These are phyloP conservation scores for Norana najaformis DNA, from an alignment of 2,888 invertebrate genomes.

Conservation along the genomic window DNA sequence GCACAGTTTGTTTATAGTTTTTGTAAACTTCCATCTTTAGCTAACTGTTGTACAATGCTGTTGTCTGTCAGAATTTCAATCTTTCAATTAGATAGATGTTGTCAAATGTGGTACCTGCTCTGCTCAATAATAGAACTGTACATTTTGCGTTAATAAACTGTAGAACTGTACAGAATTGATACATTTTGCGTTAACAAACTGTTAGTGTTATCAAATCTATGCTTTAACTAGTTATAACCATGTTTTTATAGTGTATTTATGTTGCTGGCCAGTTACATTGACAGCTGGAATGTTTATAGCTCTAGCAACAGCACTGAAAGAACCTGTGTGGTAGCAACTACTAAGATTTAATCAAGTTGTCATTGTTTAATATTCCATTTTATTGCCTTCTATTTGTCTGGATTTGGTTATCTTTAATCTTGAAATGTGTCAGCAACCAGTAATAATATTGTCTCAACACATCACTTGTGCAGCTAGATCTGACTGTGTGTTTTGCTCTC, in stretches of 20 bases:
- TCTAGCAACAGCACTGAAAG: too few relatives aligned
- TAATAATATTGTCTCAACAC: background rate
- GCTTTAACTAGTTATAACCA: background rate
- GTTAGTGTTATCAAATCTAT: background rate
- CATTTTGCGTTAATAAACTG: background rate
- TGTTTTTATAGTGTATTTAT: background rate
- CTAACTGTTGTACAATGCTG: constrained; percentile 13
- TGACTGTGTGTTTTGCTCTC: background rate
- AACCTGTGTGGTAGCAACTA: background rate
- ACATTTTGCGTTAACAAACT: background rate
- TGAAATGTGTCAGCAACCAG: background rate
- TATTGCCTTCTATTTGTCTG: background rate
- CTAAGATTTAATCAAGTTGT: background rate
- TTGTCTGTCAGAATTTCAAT: constrained; percentile 5
- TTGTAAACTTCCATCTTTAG: background rate
- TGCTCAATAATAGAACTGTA: constrained; percentile 13
- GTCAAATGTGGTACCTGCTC: background rate
- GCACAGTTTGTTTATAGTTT: background rate
- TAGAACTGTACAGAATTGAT: background rate
- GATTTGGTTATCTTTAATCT: background rate
- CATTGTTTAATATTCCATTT: background rate
- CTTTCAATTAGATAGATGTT: background rate
- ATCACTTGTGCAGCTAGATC: background rate
- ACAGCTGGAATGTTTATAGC: background rate
- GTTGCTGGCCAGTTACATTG: background rate